phyloP scores from a whole-genome alignment of 2,797 vertebrate species.

The Lepilemur septentrionalis region DNA sequence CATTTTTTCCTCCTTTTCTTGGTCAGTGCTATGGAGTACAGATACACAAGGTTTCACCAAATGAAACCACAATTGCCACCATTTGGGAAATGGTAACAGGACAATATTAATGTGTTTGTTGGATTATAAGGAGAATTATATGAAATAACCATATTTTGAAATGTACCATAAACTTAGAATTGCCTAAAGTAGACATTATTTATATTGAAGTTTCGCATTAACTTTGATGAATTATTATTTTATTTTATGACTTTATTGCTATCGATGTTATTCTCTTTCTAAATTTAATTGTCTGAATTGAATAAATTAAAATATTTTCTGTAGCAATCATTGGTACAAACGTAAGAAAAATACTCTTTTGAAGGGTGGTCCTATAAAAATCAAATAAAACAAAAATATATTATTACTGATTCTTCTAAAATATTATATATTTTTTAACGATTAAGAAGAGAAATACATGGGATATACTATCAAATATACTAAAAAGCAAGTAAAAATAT shows the following conservation, averaged over 20 bases:
- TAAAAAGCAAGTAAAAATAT: not conserved
- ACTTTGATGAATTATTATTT: not conserved
- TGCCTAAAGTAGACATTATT: not conserved
- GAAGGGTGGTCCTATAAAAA: not conserved
- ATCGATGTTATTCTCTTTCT: not conserved
- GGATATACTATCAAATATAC: not conserved
- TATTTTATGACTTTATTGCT: not conserved
- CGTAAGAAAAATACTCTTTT: not conserved
- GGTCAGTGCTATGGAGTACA: not conserved
- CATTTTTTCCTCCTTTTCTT: not conserved
- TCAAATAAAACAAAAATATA: not conserved
- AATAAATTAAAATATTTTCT: not conserved
- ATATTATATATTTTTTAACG: not conserved
- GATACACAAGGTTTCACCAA: not conserved
- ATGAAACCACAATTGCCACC: not conserved
- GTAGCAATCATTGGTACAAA: not conserved
- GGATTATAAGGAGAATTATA: not conserved
- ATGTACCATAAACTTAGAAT: not conserved
- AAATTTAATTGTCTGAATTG: not conserved
- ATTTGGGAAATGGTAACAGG: not conserved
- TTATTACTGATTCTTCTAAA: not conserved
- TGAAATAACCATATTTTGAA: not conserved
- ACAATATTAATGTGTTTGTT: not conserved
- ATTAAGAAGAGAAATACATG: not conserved
- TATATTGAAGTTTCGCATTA: not conserved